A percentile compares a stretch with the other conserved stretches of the same genome.
phyloP scores from a whole-genome alignment of 2,888 invertebrate genomes.

The Agapostemon virescens region DNA sequence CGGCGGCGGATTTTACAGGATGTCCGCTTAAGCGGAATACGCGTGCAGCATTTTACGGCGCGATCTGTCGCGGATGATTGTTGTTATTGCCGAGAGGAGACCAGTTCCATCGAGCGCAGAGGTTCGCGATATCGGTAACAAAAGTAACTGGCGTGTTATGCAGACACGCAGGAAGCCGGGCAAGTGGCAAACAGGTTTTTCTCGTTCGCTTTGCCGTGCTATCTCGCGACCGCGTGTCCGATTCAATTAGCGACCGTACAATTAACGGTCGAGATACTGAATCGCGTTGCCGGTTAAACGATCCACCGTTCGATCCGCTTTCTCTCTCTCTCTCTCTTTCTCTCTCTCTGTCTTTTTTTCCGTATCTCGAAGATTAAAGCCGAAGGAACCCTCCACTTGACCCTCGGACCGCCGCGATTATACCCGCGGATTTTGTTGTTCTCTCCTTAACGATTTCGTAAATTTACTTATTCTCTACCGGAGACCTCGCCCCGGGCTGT shows the following conservation, averaged over 20 bases:
- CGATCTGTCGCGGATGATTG: neutral
- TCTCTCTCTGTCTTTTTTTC: neutral
- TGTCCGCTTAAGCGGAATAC: neutral
- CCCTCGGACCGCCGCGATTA: too few species aligned
- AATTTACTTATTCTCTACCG: too few species aligned
- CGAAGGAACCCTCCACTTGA: neutral
- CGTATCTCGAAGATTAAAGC: neutral
- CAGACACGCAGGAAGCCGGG: slow-evolving; percentile 42
- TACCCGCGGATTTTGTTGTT: neutral
- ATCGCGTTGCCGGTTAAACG: slow-evolving; percentile 41
- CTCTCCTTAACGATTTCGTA: fast-evolving
- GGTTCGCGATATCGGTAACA: slow-evolving; percentile 37
- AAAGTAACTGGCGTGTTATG: slow-evolving; percentile 53
- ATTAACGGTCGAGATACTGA: slow-evolving; percentile 59
- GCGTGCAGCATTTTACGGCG: neutral
- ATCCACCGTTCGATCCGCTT: slow-evolving; percentile 2
- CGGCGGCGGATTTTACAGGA: neutral
- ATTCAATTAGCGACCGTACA: slow-evolving; percentile 62
- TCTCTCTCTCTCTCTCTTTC: neutral
- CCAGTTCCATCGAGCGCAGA: neutral
- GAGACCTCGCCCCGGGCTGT: too few species aligned
- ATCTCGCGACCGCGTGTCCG: slow-evolving; percentile 57
- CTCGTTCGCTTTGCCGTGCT: slow-evolving; percentile 48
- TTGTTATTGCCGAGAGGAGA: neutral
- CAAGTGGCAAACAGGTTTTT: slow-evolving; percentile 66